A percentile compares a stretch with the other conserved stretches of the same genome.
phyloP scores from a whole-genome alignment of 2,888 invertebrate genomes.

The Homarus gammarus region DNA sequence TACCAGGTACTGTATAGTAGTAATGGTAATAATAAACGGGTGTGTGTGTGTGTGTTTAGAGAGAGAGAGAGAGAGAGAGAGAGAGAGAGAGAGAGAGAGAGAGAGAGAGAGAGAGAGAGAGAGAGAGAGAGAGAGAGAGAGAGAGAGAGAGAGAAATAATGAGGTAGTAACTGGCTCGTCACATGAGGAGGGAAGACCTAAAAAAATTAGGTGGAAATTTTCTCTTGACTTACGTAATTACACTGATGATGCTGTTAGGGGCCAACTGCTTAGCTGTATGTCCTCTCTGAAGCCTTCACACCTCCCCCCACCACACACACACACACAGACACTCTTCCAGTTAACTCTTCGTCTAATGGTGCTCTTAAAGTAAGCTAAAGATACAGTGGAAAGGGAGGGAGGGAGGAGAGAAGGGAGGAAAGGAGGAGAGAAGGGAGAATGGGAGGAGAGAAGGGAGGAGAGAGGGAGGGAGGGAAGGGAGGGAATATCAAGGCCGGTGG shows the following conservation, averaged over 20 bases:
- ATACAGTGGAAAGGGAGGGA: neutral
- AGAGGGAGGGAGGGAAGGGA: neutral
- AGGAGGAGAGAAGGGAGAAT: neutral
- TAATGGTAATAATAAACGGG: no score
- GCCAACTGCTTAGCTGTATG: neutral
- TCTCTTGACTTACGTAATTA: neutral
- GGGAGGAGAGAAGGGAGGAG: neutral
- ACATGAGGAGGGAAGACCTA: neutral
- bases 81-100: slow-evolving; percentile 44
- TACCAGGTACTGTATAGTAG: no score
- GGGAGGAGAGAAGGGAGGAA: neutral
- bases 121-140: slow-evolving; percentile 36
- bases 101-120: slow-evolving; percentile 44
- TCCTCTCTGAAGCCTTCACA: no score
- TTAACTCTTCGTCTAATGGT: neutral
- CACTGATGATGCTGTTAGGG: neutral
- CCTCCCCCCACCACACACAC: no score
- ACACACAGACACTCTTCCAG: neutral
- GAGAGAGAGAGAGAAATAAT: slow-evolving; percentile 8
- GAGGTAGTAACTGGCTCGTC: no score
- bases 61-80: neutral
- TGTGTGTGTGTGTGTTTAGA: neutral
- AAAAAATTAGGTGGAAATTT: neutral
- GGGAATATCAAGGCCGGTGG: neutral
- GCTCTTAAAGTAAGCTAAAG: neutral